Conservation (phyloP, 2,113 vertebrate genomes). For the Sialia sialis region DNA sequence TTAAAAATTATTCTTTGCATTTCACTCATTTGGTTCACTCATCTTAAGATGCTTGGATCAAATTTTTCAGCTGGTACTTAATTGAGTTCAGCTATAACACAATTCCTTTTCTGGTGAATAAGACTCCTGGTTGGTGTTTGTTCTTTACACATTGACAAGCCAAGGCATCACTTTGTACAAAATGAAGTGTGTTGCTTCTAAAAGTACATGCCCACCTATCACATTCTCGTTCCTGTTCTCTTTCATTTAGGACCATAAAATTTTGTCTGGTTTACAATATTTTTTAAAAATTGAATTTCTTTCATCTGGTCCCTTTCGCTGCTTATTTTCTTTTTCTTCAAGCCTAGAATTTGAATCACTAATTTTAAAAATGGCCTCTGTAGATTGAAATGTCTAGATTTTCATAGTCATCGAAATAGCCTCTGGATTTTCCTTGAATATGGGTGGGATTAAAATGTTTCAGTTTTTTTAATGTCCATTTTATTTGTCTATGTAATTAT, state of each 20-base stretch:
- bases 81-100: conserved; percentile 41
- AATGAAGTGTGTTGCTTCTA: not conserved
- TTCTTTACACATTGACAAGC: conserved; percentile 27
- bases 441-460: not conserved
- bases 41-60: not conserved
- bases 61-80: conserved; percentile 29
- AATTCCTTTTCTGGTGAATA: conserved; percentile 43
- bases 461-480: not conserved
- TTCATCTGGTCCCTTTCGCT: not conserved
- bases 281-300: not conserved
- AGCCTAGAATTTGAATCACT: not conserved
- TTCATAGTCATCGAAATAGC: not conserved
- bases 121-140: conserved; percentile 34
- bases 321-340: not conserved
- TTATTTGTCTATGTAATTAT: not conserved
- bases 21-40: conserved; percentile 34
- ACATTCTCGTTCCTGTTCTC: not conserved
- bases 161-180: conserved; percentile 15
- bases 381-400: not conserved
- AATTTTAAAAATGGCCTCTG: not conserved
- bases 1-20: not conserved
- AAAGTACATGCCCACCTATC: not conserved
- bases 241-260: not conserved
- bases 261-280: not conserved
- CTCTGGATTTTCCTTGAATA: not conserved